A percentile compares a stretch with the other conserved stretches of the same genome.
These are phyloP conservation scores for Sapayoa aenigma DNA, from an alignment of 2,113 vertebrate genomes.

Conservation along the genomic window DNA sequence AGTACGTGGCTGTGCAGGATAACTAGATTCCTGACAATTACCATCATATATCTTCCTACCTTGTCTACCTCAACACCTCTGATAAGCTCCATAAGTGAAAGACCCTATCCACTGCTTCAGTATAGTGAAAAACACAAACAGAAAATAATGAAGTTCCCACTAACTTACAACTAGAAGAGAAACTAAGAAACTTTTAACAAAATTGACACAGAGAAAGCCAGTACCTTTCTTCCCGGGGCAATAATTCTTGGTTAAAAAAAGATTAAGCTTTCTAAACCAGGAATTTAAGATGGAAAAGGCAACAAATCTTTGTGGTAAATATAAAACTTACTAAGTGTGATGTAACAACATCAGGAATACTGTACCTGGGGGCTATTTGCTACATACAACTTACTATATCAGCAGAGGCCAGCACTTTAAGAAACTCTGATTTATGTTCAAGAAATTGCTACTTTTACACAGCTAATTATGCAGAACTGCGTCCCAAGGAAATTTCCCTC, in stretches of 20 bases:
- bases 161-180: not conserved
- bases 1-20: not conserved
- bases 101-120: not conserved
- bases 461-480: not conserved
- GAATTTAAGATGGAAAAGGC: not conserved
- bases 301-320: not conserved
- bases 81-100: not conserved
- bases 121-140: not conserved
- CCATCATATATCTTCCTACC: not conserved
- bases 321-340: not conserved
- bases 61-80: not conserved
- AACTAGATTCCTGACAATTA: not conserved
- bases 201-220: not conserved
- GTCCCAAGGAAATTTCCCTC: not conserved
- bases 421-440: not conserved
- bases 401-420: not conserved
- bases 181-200: not conserved
- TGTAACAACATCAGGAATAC: not conserved
- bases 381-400: not conserved
- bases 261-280: not conserved
- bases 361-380: not conserved
- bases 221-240: not conserved
- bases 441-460: not conserved
- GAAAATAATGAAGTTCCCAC: not conserved
- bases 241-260: not conserved